A percentile compares a stretch with the other conserved stretches of the same genome.
These are phyloP conservation scores for Aphelenchoides fujianensis DNA, from an alignment of 1,140 invertebrate genomes.

Conservation along the genomic window DNA sequence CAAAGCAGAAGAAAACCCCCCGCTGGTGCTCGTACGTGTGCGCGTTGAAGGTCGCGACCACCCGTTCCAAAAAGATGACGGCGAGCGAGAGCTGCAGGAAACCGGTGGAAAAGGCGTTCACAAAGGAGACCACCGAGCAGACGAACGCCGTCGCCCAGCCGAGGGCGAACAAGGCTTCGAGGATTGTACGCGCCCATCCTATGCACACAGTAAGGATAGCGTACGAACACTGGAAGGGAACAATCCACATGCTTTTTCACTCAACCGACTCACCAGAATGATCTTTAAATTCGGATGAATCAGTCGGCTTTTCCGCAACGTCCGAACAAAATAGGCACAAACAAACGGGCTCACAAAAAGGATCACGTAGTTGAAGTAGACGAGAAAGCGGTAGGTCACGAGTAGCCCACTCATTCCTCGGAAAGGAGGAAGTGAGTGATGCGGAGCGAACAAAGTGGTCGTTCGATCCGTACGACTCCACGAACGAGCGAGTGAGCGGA, in stretches of 20 bases:
- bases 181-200: not conserved
- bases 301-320: not conserved
- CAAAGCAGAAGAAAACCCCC: not conserved
- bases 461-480: too few relatives aligned
- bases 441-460: too few relatives aligned
- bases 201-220: not conserved
- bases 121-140: not conserved
- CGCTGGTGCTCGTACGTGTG: not conserved
- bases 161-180: not conserved
- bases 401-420: too few relatives aligned
- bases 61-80: not conserved
- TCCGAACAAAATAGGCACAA: not conserved
- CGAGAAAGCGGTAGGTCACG: not conserved
- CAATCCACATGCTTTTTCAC: not conserved
- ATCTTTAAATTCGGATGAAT: constrained; percentile 1
- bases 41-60: not conserved
- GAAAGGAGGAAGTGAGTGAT: too few relatives aligned
- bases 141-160: not conserved
- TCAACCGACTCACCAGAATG: not conserved
- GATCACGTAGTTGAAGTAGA: not conserved
- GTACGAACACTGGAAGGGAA: not conserved
- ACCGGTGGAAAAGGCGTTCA: not conserved
- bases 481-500: too few relatives aligned
- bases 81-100: not conserved
- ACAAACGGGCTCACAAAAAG: not conserved